phyloP scores from a whole-genome alignment of 2,113 vertebrate genomes.

The Festucalex cinctus region DNA sequence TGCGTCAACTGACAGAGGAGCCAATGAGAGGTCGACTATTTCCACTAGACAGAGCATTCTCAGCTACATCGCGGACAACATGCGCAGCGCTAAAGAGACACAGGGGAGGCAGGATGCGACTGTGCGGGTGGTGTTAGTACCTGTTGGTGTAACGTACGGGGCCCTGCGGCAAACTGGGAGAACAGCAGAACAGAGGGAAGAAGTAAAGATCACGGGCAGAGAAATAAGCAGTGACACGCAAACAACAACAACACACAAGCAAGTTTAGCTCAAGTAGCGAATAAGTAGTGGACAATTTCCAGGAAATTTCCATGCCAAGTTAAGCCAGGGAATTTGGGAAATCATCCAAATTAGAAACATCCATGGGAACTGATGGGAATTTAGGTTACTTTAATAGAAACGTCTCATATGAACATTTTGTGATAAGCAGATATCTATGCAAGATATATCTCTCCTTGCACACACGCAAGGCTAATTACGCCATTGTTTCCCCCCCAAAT shows the following conservation, averaged over 20 bases:
- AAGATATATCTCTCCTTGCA: not conserved
- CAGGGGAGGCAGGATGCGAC: conserved; percentile 11
- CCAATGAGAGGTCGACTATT: not conserved
- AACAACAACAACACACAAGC: conserved; percentile 17
- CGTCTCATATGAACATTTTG: not conserved
- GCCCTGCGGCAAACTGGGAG: conserved; percentile 87
- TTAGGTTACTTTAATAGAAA: not conserved
- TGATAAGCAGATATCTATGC: not conserved
- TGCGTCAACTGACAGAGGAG: not conserved
- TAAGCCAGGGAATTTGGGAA: not conserved
- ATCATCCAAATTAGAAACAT: not conserved
- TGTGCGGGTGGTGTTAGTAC: conserved; percentile 74
- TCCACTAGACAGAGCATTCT: not conserved
- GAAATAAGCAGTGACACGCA: conserved; percentile 19
- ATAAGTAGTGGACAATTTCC: not conserved
- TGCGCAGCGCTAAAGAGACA: conserved; percentile 32
- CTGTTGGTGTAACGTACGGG: conserved; percentile 91
- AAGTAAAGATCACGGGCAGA: conserved; percentile 55
- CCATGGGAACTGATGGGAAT: not conserved
- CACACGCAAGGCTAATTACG: not conserved
- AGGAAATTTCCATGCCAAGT: not conserved
- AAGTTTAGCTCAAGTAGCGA: conserved; percentile 7
- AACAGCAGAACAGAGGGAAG: conserved; percentile 71
- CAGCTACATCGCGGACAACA: conserved; percentile 17
- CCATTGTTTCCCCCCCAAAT: not conserved